phyloP scores from a whole-genome alignment of 2,113 vertebrate genomes.

The Boulengeromyrus knoepffleri region DNA sequence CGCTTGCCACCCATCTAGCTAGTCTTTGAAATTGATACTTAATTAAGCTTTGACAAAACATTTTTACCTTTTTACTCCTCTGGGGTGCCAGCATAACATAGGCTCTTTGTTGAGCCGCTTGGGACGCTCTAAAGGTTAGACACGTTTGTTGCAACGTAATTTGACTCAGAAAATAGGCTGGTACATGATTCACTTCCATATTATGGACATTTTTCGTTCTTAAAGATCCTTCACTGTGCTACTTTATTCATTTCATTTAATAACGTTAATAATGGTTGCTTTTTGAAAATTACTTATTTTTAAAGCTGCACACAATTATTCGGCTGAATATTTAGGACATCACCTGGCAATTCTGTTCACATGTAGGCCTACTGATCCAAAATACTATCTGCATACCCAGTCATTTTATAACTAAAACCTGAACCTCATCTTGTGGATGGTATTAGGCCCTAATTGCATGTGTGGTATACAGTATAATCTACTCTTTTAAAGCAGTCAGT shows the following conservation, averaged over 20 bases:
- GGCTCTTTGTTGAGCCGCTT: neutral
- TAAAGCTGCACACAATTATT: neutral
- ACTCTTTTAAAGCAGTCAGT: neutral
- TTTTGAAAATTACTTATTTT: neutral
- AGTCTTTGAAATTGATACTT: neutral
- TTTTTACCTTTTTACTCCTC: neutral
- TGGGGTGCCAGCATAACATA: neutral
- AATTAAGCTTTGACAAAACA: neutral
- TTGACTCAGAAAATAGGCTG: neutral
- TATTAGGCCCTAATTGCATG: neutral
- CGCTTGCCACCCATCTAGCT: neutral
- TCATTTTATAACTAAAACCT: neutral
- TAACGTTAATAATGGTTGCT: neutral
- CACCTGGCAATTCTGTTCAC: neutral
- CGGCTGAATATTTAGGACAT: neutral
- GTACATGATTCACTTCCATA: neutral
- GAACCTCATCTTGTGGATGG: neutral
- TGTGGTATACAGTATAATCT: neutral
- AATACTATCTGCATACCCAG: neutral
- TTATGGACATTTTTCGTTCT: neutral
- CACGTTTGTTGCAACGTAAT: neutral
- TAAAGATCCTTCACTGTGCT: neutral
- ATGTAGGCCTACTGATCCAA: neutral
- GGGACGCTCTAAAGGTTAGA: neutral
- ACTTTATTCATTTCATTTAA: neutral